Conservation (phyloP, 2,888 invertebrate species). For the Pachliopta kotzebuea region DNA sequence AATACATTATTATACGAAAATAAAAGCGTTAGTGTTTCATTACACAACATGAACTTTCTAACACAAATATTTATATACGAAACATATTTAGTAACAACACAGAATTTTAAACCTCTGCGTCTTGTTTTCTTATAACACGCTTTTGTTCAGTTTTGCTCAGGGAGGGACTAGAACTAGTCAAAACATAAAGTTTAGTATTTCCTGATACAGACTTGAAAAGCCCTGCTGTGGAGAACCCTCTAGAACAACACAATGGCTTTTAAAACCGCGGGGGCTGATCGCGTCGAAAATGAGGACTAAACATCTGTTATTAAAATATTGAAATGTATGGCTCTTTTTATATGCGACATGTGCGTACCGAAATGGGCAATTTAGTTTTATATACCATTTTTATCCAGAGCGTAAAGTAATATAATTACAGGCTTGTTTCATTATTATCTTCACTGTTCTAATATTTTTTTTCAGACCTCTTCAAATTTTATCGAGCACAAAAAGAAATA, state of each 20-base stretch:
- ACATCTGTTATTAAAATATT: constrained; percentile 7
- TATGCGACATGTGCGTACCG: background rate
- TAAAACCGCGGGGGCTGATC: constrained; percentile 8
- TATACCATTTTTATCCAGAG: background rate
- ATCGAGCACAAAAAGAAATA: too few species aligned
- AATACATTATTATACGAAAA: too few species aligned
- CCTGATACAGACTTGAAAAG: constrained; percentile 15
- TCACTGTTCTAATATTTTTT: background rate
- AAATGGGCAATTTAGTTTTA: constrained; percentile 2
- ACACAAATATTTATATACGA: too few species aligned
- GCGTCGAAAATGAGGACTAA: constrained; percentile 5
- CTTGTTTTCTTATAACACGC: background rate
- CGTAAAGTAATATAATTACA: background rate
- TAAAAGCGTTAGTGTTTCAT: too few species aligned
- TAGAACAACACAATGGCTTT: constrained; percentile 19
- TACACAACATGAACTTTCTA: too few species aligned
- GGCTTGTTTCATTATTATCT: background rate
- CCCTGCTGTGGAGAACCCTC: constrained; percentile 10
- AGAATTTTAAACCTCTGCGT: background rate
- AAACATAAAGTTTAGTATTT: constrained; percentile 17
- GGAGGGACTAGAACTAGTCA: background rate
- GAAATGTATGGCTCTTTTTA: background rate
- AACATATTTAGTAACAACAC: background rate
- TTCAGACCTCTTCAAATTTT: too few species aligned
- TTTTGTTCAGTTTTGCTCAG: background rate